These are phyloP conservation scores for Stegastes partitus DNA, from an alignment of 2,113 vertebrate species.

Conservation along the genomic window DNA sequence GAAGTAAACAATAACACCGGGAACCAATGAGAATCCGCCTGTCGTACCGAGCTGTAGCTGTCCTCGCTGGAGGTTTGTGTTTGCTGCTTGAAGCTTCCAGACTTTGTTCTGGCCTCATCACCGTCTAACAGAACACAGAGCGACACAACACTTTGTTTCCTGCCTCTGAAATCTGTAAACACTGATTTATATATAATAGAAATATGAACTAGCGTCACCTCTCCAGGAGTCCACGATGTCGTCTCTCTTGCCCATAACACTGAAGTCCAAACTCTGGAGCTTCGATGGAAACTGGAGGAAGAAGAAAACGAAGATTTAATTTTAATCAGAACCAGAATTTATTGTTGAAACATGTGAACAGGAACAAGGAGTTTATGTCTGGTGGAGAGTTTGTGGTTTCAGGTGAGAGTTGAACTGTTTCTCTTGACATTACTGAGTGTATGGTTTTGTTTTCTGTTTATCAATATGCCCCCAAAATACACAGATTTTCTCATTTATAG, in stretches of 20 bases:
- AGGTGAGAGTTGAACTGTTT: too few relatives aligned
- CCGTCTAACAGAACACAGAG: conserved; percentile 14
- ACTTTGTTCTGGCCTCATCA: neutral
- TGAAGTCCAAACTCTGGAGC: neutral
- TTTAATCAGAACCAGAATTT: too few relatives aligned
- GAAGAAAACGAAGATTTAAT: neutral
- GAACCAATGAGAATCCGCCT: too few relatives aligned
- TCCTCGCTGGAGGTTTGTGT: conserved; percentile 62
- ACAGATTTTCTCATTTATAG: too few relatives aligned
- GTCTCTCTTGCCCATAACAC: conserved; percentile 44
- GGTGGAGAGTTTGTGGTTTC: too few relatives aligned
- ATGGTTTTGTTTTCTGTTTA: too few relatives aligned
- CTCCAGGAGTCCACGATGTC: neutral
- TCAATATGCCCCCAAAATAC: too few relatives aligned
- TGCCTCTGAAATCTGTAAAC: neutral
- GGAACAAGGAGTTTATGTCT: too few relatives aligned
- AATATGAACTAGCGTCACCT: too few relatives aligned
- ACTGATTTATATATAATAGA: neutral
- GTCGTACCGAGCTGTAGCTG: conserved; percentile 83
- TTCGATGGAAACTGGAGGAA: neutral
- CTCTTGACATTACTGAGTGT: too few relatives aligned
- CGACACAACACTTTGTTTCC: neutral
- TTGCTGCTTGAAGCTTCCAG: neutral
- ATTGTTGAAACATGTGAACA: too few relatives aligned
- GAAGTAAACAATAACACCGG: too few relatives aligned